Conservation (phyloP, 2,797 vertebrate genomes). For the Gadopsis bispinosus region DNA sequence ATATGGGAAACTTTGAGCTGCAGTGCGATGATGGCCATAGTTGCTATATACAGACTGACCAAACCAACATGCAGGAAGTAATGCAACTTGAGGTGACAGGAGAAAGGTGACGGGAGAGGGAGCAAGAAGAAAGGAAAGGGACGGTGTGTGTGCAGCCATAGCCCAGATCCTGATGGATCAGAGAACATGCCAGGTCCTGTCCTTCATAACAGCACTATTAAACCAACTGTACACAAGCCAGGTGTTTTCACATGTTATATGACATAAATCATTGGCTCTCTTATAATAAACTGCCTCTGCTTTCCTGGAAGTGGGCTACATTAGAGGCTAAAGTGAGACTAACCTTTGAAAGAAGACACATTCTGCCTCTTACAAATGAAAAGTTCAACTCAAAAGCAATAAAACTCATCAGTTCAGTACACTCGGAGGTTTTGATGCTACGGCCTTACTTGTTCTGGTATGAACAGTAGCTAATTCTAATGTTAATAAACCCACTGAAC, state of each 20-base stretch:
- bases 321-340: neutral
- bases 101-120: neutral
- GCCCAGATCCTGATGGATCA: conserved; percentile 21
- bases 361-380: neutral
- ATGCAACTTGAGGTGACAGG: neutral
- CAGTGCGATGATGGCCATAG: neutral
- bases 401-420: neutral
- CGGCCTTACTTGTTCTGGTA: neutral
- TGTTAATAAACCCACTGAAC: neutral
- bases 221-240: conserved; percentile 35
- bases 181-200: conserved; percentile 52
- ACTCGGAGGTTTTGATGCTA: neutral
- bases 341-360: neutral
- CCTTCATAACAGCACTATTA: conserved; percentile 24
- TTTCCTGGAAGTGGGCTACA: conserved; percentile 15
- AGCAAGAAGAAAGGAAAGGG: neutral
- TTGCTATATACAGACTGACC: neutral
- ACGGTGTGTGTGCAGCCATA: conserved; percentile 1
- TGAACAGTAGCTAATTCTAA: neutral
- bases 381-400: neutral
- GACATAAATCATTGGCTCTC: conserved; percentile 29
- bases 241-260: conserved; percentile 31
- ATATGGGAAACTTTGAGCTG: neutral
- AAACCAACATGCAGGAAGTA: neutral
- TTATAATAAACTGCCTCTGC: neutral